phyloP scores from a whole-genome alignment of 30 jellyfish, hydroid and myxozoan species.

The Chrysaora quinquecirrha region DNA sequence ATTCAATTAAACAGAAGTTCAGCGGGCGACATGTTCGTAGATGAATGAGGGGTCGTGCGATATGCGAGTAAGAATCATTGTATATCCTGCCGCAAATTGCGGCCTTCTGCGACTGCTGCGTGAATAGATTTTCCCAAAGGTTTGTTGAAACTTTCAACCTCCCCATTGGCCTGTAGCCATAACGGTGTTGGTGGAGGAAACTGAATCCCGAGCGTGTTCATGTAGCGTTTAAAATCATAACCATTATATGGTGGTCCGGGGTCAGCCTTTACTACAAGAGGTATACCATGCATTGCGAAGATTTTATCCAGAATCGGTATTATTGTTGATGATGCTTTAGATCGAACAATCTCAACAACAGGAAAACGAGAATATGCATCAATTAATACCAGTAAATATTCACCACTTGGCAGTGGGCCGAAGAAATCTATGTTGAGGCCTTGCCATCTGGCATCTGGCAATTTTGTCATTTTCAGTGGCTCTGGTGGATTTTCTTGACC shows the following conservation, averaged over 20 bases:
- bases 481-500: no score
- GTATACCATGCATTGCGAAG: conserved; percentile 22
- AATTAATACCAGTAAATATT: conserved; percentile 24
- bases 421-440: background rate
- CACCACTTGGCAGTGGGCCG: conserved; percentile 36
- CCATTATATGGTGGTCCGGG: conserved; percentile 29
- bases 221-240: no score
- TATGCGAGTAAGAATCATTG: conserved; percentile 18
- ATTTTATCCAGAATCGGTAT: conserved; percentile 13
- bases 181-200: no score
- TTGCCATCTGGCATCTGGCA: conserved; percentile 14
- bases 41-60: conserved; percentile 27
- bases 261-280: conserved; percentile 15
- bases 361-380: no score
- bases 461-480: no score
- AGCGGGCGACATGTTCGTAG: conserved; percentile 32
- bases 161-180: no score
- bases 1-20: conserved; percentile 6
- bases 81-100: no score
- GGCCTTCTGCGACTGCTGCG: no score
- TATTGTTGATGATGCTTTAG: conserved; percentile 31
- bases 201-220: no score
- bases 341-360: conserved; percentile 26
- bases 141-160: no score
- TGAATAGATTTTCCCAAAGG: no score